Percentiles rank a stretch among this genome's conserved stretches.
These are phyloP conservation scores for Polymixis flavicincta DNA, from an alignment of 2,888 invertebrate species.

Conservation along the genomic window DNA sequence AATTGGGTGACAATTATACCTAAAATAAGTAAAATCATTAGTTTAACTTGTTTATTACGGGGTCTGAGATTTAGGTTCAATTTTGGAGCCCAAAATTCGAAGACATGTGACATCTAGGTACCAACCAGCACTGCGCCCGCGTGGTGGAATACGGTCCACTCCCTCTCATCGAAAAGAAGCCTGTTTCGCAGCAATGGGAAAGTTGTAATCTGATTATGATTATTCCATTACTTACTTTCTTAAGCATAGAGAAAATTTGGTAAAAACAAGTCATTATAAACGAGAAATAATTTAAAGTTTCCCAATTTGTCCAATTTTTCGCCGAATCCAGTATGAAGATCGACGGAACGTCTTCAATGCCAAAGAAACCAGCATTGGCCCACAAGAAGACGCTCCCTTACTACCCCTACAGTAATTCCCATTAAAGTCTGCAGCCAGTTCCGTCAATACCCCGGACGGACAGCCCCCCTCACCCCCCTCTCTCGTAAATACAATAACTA, in stretches of 20 bases:
- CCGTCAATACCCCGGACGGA: conserved; percentile 63
- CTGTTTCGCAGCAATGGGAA: no score
- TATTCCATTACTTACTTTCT: no score
- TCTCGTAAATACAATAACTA: conserved; percentile 87
- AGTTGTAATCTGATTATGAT: no score
- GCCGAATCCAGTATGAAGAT: background rate
- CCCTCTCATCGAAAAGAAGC: no score
- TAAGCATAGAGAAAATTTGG: background rate
- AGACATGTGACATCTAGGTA: background rate
- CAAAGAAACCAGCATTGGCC: background rate
- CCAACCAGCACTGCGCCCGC: no score
- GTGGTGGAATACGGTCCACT: no score
- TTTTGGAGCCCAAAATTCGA: no score
- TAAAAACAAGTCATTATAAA: background rate
- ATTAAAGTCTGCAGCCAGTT: conserved; percentile 72
- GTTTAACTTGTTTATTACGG: no score
- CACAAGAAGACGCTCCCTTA: conserved; percentile 23
- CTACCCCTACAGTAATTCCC: conserved; percentile 77
- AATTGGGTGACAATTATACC: background rate
- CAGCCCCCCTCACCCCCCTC: conserved; percentile 63
- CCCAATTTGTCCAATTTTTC: background rate
- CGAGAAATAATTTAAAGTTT: background rate
- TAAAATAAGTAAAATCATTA: background rate
- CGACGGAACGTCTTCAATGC: background rate
- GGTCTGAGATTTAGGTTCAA: no score